Base-by-base conservation (phyloP, 2,888 invertebrate genomes). In the Polydrusus cervinus region DNA sequence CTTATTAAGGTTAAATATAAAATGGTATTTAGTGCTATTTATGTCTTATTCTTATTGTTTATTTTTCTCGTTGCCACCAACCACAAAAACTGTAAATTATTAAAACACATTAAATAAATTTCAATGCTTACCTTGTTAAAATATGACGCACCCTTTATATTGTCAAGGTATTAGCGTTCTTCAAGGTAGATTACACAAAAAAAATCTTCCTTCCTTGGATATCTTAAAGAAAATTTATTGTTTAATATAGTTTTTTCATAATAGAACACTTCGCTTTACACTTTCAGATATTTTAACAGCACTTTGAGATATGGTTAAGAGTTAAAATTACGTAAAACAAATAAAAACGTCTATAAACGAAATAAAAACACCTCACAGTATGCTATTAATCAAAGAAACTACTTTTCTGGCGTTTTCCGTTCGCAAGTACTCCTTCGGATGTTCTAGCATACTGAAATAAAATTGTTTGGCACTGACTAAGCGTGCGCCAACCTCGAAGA, bases 381-480 rank as follows among this genome's bases (percentile, higher is more conserved):
- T 60, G 38, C 16, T 14, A 60, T 0, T 38, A 18, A 18, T 60
- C 57, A 14, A 60, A 60, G 38, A 38, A 66, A 65, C 66, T 25
- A 38, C 40, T 47, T 47, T 11, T 49, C 18, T 53, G 66, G 53
- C 66, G 66, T 66, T n/a, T 30, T 7, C 64, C 47, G 49, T 25
- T 7, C 30, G 30, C 34, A 65, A 38, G 66, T 51, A 40, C 51
- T 53, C 51, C 40, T 53, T 66, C 16, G 66, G 66, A 66, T 66
- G 66, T 53, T 66, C 66, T 51, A 53, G 40, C 51, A 20, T 53
- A 53, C 51, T 66, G 53, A 53, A 66, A 40, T 66, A 53, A 66
- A 66, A 53, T 53, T 66, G 47, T 53, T 66, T 34, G 38, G 66
- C 40, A 11, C 18, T 9, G 18, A 53, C 10, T 66, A 53, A 53